Evolutionary conservation across 2,888 invertebrate species (phyloP).

Genomic region (Orthosia cruda): DNA sequence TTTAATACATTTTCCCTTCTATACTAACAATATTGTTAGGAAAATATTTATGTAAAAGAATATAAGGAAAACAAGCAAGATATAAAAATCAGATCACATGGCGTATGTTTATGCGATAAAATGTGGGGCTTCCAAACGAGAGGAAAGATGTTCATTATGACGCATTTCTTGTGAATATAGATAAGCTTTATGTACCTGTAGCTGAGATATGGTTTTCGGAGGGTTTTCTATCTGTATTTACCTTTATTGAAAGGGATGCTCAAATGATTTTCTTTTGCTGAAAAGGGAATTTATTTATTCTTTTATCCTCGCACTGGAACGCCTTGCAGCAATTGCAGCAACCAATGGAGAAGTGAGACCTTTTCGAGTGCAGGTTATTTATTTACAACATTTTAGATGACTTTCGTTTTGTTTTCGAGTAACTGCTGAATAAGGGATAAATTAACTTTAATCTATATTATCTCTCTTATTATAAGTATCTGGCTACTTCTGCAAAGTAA

Average conservation of each 20-base stretch:
- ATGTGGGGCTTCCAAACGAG: slow-evolving; percentile 29
- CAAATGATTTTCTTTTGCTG: background rate
- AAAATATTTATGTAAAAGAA: slow-evolving; percentile 55
- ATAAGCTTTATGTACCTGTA: slow-evolving; percentile 56
- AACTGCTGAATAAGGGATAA: too few species aligned
- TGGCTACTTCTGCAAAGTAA: too few species aligned
- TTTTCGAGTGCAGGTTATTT: background rate
- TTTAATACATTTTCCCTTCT: slow-evolving; percentile 24
- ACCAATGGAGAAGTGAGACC: background rate
- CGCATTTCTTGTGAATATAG: slow-evolving; percentile 37
- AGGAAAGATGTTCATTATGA: slow-evolving; percentile 48
- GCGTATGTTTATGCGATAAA: slow-evolving; percentile 46
- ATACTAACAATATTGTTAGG: slow-evolving; percentile 24
- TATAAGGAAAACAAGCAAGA: slow-evolving; percentile 54
- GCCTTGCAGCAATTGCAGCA: too few species aligned
- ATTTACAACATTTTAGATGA: too few species aligned
- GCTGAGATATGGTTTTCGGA: slow-evolving; percentile 9
- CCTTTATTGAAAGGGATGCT: background rate
- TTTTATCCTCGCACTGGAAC: too few species aligned
- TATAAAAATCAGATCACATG: slow-evolving; percentile 60
- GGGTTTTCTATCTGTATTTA: slow-evolving; percentile 6
- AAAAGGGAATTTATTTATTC: too few species aligned
- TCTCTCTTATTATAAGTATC: too few species aligned
- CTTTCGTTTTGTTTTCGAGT: too few species aligned
- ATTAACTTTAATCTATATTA: too few species aligned